Conservation (phyloP, 2,888 invertebrate species). For the Brachycybe producta region DNA sequence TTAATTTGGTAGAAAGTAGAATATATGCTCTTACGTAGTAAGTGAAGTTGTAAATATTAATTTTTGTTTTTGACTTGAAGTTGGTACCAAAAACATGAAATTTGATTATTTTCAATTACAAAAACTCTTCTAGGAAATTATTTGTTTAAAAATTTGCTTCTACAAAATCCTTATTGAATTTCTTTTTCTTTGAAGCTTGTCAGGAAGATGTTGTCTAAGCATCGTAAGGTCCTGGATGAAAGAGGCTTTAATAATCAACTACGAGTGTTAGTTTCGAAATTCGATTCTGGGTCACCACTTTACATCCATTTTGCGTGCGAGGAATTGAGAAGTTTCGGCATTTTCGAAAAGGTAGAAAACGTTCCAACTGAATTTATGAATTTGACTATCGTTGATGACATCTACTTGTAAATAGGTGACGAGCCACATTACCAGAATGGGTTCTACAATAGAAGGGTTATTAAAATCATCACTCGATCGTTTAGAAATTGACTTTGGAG, state of each 20-base stretch:
- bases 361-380: no score
- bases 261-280: constrained; percentile 33
- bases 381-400: no score
- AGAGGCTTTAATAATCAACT: constrained; percentile 37
- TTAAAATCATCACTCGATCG: constrained; percentile 20
- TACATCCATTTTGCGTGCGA: constrained; percentile 36
- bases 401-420: no score
- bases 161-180: background rate
- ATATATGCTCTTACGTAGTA: no score
- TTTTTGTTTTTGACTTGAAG: no score
- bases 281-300: constrained; percentile 34
- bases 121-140: background rate
- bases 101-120: background rate
- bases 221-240: constrained; percentile 34
- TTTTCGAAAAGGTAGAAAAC: constrained; percentile 20
- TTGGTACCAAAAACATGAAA: background rate
- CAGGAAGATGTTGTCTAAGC: constrained; percentile 27
- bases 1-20: no score
- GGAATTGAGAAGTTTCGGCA: constrained; percentile 29
- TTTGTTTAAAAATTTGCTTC: background rate
- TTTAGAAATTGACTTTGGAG: constrained; percentile 21
- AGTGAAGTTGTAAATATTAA: no score
- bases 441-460: constrained; percentile 14
- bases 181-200: constrained; percentile 19
- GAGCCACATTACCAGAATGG: background rate